Percentiles rank a stretch among this genome's conserved stretches.
These are phyloP conservation scores for Puma concolor DNA, from an alignment of 2,113 vertebrate genomes.

Conservation along the genomic window DNA sequence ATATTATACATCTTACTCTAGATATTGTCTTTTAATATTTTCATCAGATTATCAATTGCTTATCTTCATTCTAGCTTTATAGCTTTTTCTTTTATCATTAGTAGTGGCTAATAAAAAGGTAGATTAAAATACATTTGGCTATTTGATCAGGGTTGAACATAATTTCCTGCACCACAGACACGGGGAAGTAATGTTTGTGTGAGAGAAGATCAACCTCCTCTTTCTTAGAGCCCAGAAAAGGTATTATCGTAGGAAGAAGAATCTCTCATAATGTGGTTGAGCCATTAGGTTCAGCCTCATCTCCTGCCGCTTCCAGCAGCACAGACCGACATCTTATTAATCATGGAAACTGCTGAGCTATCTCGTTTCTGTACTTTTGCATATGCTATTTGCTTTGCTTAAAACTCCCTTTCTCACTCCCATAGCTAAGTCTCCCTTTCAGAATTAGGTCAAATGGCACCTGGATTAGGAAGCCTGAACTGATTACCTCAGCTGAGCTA, in stretches of 20 bases:
- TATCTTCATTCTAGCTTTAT: constrained; percentile 11
- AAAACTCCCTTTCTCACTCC: background rate
- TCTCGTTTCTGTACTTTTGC: background rate
- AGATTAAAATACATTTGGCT: constrained; percentile 57
- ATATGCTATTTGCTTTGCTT: background rate
- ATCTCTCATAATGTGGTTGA: background rate
- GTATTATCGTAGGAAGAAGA: background rate
- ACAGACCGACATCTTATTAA: background rate
- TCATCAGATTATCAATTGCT: background rate
- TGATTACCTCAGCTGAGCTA: background rate
- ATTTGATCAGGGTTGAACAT: background rate
- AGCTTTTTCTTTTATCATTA: constrained; percentile 49
- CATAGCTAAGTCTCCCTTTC: background rate
- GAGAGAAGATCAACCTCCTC: background rate
- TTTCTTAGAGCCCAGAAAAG: background rate
- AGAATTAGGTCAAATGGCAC: background rate
- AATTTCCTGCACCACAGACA: background rate
- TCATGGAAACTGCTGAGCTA: background rate
- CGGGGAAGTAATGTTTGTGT: background rate
- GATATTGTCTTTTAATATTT: constrained; percentile 52
- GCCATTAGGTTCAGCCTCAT: background rate
- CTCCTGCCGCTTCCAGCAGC: background rate
- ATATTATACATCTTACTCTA: constrained; percentile 5
- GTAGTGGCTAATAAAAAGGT: constrained; percentile 16
- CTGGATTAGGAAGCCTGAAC: background rate